These are phyloP conservation scores for Iguana delicatissima DNA, from an alignment of 2,797 vertebrate species.

Conservation along the genomic window DNA sequence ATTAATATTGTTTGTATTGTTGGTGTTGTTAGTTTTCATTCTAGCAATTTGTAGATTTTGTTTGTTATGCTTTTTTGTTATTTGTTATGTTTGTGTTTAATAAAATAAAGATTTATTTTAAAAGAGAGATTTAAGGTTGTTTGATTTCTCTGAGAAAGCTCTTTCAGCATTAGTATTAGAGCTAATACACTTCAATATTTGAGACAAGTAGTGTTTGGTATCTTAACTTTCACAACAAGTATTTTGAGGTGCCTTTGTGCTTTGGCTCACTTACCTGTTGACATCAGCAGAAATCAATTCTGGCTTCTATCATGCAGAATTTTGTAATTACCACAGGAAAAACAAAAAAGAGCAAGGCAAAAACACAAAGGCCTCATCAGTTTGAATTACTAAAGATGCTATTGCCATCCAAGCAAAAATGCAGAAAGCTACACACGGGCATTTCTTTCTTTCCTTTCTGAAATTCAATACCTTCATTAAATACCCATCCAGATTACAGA, in stretches of 20 bases:
- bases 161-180: too few relatives aligned
- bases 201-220: not conserved
- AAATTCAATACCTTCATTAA: slow-evolving; percentile 54
- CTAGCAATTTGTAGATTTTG: too few relatives aligned
- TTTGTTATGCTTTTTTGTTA: too few relatives aligned
- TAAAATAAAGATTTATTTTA: too few relatives aligned
- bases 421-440: slow-evolving; percentile 42
- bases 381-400: slow-evolving; percentile 47
- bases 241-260: slow-evolving; percentile 13
- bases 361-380: slow-evolving; percentile 33
- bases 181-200: too few relatives aligned
- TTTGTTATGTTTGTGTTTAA: too few relatives aligned
- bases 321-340: slow-evolving; percentile 15
- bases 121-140: too few relatives aligned
- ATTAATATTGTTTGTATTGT: too few relatives aligned
- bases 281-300: slow-evolving; percentile 37
- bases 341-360: slow-evolving; percentile 14
- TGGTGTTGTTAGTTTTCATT: too few relatives aligned
- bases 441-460: slow-evolving; percentile 28
- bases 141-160: too few relatives aligned
- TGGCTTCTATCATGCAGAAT: slow-evolving; percentile 21
- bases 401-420: slow-evolving; percentile 46
- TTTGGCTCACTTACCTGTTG: slow-evolving; percentile 37
- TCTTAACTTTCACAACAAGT: slow-evolving; percentile 39
- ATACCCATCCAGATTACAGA: slow-evolving; percentile 41